phyloP scores from a whole-genome alignment of 2,113 vertebrate species.

The Periophthalmus modestus region DNA sequence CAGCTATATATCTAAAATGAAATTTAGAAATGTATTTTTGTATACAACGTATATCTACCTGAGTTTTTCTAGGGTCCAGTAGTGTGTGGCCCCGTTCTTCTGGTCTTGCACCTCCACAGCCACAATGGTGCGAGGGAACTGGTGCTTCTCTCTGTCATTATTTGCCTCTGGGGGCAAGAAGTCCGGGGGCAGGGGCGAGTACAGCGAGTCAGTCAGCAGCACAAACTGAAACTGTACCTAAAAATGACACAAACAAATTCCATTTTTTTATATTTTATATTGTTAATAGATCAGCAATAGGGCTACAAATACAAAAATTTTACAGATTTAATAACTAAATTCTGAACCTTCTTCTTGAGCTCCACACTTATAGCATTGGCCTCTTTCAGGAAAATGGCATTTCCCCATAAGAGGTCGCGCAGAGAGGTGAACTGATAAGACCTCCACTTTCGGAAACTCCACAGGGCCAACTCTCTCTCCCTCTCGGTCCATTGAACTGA shows the following conservation, averaged over 20 bases:
- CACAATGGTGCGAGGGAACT: conserved; percentile 93
- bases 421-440: conserved; percentile 98
- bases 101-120: conserved; percentile 97
- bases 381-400: conserved; percentile 96
- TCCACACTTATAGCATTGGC: conserved; percentile 98
- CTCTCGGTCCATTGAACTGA: conserved; percentile 92
- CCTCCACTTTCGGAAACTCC: conserved; percentile 96
- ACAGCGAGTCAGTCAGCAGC: conserved; percentile 93
- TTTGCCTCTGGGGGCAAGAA: conserved; percentile 85
- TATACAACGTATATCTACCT: conserved; percentile 73
- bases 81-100: conserved; percentile 96
- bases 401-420: conserved; percentile 93
- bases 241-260: too few relatives aligned
- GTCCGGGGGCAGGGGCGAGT: conserved; percentile 93
- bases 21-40: not conserved
- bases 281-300: not conserved
- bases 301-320: too few relatives aligned
- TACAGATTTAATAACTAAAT: not conserved
- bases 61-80: conserved; percentile 97
- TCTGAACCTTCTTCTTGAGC: conserved; percentile 93
- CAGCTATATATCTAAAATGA: not conserved
- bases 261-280: too few relatives aligned
- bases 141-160: conserved; percentile 86
- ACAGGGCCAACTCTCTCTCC: conserved; percentile 88
- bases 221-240: conserved; percentile 99